Evolutionary conservation across 1,140 invertebrate species (phyloP).

Genomic region (Copidosoma floridanum): DNA sequence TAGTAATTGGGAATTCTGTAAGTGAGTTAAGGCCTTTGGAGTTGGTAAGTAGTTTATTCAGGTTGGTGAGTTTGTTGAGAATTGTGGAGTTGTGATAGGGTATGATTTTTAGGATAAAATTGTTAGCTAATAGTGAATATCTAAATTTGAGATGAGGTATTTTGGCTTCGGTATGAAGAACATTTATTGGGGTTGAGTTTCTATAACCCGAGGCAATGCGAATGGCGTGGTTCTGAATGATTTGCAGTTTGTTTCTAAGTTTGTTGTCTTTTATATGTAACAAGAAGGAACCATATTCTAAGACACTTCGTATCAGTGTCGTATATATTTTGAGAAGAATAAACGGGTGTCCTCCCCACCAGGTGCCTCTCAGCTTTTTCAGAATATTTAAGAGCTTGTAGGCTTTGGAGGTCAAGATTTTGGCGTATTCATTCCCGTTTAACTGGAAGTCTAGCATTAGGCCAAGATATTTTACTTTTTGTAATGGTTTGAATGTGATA

Average conservation of each 20-base stretch:
- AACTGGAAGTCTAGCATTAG: constrained; percentile 19
- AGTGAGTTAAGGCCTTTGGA: no score
- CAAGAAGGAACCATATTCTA: constrained; percentile 13
- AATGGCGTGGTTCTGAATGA: constrained; percentile 5
- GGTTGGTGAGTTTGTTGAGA: background rate
- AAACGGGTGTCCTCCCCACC: constrained; percentile 25
- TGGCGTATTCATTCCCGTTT: constrained; percentile 19
- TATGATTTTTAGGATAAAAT: constrained; percentile 1
- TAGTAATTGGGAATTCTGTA: no score
- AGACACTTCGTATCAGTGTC: constrained; percentile 13
- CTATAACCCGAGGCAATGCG: constrained; percentile 12
- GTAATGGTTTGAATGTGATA: background rate
- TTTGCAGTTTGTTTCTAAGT: constrained; percentile 3
- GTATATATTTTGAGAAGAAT: constrained; percentile 21
- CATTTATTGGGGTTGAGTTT: constrained; percentile 12
- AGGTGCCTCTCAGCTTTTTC: constrained; percentile 14
- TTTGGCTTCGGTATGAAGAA: constrained; percentile 5
- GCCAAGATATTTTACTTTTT: constrained; percentile 18
- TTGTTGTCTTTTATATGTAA: background rate
- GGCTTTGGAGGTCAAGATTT: constrained; percentile 5
- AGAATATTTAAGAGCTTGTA: constrained; percentile 12
- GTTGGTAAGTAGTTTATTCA: no score
- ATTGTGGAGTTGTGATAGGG: background rate
- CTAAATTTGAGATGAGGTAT: background rate
- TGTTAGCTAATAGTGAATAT: background rate